Evolutionary conservation across 2,888 invertebrate species (phyloP), one percentile per base, ranked within the genome.

Genomic region (Drosophila austrosaltans): DNA sequence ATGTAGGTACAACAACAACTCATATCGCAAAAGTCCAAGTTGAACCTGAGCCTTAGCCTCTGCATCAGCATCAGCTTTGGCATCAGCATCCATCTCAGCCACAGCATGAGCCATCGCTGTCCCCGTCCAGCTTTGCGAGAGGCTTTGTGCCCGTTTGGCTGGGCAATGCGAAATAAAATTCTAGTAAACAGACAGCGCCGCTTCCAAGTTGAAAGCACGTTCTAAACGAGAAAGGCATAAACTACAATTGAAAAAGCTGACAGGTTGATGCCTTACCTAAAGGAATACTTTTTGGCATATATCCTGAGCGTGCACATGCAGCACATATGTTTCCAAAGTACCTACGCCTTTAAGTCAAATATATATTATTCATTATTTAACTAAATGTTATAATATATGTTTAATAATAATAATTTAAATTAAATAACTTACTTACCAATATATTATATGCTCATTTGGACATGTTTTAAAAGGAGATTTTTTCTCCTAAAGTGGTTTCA

Each of bases 141-240:
- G 81, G 72, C 85, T 82, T 81, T 86, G 76, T 86, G 86, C 79
- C 72, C 65, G 68, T 74, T 73, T 69, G 81, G 74, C 81, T 76
- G 86, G 81, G 81, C 83, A 83, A 83, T 75, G 81, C 81, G 87
- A 81, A 86, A 83, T 86, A 83, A 86, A 83, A 83, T 79, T 81
- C 76, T 83, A 84, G 83, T 83, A 83, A 83, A 81, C 86, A 83
- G 83, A 83, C 81, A 83, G 84, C 73, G 58, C 61, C 69, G 82
- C 76, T 71, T 77, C 80, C 76, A 73, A 82, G 72, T 77, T 62
- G 62, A 69, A 54, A 75, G 77, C 73, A 73, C 69, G 69, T 72
- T 68, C 32, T 59, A 57, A 70, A 69, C 65, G 74, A 65, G 65
- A 59, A 66, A 48, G 53, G 39, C 56, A 44, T n/a, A 20, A 36